These are phyloP conservation scores for Pampus argenteus DNA, from an alignment of 2,797 vertebrate genomes.

Conservation along the genomic window DNA sequence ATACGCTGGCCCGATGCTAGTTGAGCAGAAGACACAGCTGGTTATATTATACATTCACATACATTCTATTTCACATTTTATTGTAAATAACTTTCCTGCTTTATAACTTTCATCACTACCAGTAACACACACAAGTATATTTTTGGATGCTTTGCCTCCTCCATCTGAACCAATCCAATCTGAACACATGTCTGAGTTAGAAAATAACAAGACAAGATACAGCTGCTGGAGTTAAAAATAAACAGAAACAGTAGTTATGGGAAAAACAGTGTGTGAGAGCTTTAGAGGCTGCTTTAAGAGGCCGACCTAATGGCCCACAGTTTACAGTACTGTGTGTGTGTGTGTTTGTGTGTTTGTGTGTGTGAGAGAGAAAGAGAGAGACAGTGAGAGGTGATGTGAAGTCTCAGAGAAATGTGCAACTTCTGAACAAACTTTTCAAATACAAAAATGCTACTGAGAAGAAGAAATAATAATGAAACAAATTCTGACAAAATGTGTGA, in stretches of 20 bases:
- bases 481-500: conserved; percentile 10
- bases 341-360: background rate
- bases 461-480: background rate
- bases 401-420: conserved; percentile 11
- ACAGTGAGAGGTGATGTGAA: conserved; percentile 17
- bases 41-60: background rate
- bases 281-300: conserved; percentile 59
- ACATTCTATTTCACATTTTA: conserved; percentile 9
- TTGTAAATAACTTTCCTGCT: conserved; percentile 27
- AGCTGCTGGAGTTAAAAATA: conserved; percentile 79
- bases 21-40: conserved; percentile 14
- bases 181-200: conserved; percentile 46
- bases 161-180: conserved; percentile 40
- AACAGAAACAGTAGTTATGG: conserved; percentile 65
- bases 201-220: conserved; percentile 63
- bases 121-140: conserved; percentile 21
- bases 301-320: conserved; percentile 47
- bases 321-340: conserved; percentile 42
- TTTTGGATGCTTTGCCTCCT: conserved; percentile 61
- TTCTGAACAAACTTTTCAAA: conserved; percentile 24
- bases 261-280: conserved; percentile 57
- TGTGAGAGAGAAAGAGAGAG: background rate
- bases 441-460: conserved; percentile 6
- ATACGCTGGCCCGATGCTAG: no score
- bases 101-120: background rate